Conservation (phyloP, 2,888 invertebrate species). For the Drosophila meridiana region DNA sequence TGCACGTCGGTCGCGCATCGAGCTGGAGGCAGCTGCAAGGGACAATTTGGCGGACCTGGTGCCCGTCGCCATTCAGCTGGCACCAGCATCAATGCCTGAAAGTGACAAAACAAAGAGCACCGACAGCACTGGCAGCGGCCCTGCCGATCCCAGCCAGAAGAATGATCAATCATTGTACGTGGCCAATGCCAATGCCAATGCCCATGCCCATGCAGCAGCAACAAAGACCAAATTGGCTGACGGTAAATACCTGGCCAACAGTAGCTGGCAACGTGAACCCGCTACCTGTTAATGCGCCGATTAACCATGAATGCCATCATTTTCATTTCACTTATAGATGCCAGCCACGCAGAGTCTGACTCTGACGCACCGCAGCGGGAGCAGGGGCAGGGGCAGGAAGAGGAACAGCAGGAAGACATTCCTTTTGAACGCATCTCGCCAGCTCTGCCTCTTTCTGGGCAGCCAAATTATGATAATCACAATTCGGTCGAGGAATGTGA, state of each 20-base stretch:
- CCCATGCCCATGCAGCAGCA: constrained; percentile 40
- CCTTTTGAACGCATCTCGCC: constrained; percentile 39
- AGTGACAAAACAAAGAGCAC: constrained; percentile 83
- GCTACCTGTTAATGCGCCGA: constrained; percentile 41
- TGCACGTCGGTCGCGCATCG: constrained; percentile 82
- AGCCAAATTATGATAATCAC: constrained; percentile 50
- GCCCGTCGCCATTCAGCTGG: constrained; percentile 47
- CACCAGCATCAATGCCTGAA: constrained; percentile 41
- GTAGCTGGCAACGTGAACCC: constrained; percentile 20
- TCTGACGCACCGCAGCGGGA: constrained; percentile 18
- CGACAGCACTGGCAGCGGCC: constrained; percentile 43
- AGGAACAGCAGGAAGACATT: constrained; percentile 17
- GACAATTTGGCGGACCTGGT: constrained; percentile 74
- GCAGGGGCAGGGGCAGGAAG: not conserved
- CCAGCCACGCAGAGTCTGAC: constrained; percentile 43
- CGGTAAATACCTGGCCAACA: constrained; percentile 53
- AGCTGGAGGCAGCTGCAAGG: constrained; percentile 66
- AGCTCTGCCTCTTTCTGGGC: constrained; percentile 40
- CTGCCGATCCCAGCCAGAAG: constrained; percentile 41
- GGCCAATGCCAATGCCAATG: constrained; percentile 57
- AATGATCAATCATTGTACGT: constrained; percentile 67
- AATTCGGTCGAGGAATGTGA: constrained; percentile 90
- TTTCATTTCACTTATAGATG: constrained; percentile 52
- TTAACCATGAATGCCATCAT: constrained; percentile 58
- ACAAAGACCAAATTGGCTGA: constrained; percentile 57